phyloP scores from a whole-genome alignment of 1,140 invertebrate genomes.

The Temnothorax nylanderi region DNA sequence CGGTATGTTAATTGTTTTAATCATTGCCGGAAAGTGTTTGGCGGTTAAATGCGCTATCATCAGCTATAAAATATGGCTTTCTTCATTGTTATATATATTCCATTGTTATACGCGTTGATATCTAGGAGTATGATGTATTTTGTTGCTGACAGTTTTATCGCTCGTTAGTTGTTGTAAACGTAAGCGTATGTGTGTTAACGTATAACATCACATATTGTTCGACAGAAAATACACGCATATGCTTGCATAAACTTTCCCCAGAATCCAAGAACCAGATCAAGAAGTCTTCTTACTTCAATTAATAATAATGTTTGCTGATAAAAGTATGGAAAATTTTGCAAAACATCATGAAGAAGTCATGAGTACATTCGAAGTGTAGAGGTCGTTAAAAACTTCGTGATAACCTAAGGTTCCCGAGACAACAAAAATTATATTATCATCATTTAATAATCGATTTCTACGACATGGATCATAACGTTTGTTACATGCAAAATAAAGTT shows the following conservation, averaged over 20 bases:
- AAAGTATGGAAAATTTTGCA: not conserved
- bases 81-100: constrained; percentile 8
- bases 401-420: constrained; percentile 8
- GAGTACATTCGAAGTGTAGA: not conserved
- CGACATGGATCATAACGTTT: not conserved
- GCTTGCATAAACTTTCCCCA: constrained; percentile 8
- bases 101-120: constrained; percentile 18
- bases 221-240: not conserved
- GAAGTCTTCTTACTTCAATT: not conserved
- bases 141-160: constrained; percentile 26
- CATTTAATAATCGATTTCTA: constrained; percentile 11
- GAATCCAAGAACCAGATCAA: constrained; percentile 10
- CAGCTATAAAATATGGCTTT: constrained; percentile 3
- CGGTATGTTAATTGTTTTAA: not conserved
- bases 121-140: not conserved
- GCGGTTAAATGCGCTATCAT: not conserved
- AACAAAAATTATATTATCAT: constrained; percentile 17
- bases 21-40: not conserved
- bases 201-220: not conserved
- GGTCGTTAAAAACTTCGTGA: not conserved
- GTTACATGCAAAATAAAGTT: not conserved
- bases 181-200: not conserved
- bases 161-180: not conserved
- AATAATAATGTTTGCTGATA: constrained; percentile 4
- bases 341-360: not conserved